Evolutionary conservation across 2,113 vertebrate species (phyloP).

Genomic region (Cromileptes altivelis): DNA sequence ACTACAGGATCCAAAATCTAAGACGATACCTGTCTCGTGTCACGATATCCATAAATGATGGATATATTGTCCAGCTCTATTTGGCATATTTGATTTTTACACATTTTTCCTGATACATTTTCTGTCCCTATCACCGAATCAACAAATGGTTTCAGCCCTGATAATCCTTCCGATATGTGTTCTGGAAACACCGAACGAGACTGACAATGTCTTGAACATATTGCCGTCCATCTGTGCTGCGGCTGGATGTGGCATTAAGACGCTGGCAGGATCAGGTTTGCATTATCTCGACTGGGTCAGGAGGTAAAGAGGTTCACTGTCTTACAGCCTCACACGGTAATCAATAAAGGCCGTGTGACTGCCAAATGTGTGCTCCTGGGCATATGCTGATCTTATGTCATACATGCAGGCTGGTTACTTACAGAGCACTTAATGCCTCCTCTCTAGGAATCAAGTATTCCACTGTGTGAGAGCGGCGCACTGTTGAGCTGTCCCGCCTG

Average conservation of each 20-base stretch:
- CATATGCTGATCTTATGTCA: neutral
- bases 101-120: neutral
- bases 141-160: neutral
- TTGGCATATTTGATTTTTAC: too few species aligned
- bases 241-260: conserved; percentile 29
- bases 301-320: conserved; percentile 31
- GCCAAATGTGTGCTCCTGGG: neutral
- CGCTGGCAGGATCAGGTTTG: conserved; percentile 23
- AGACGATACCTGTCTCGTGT: too few species aligned
- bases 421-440: neutral
- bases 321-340: neutral
- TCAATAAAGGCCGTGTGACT: neutral
- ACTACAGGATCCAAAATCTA: too few species aligned
- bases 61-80: too few species aligned
- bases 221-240: conserved; percentile 13
- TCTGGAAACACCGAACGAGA: neutral
- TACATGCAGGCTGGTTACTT: conserved; percentile 10
- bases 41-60: too few species aligned
- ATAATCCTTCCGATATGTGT: neutral
- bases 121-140: neutral
- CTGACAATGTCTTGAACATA: neutral
- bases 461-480: conserved; percentile 1
- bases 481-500: conserved; percentile 21
- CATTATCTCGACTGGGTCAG: conserved; percentile 38
- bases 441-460: neutral